phyloP scores from a whole-genome alignment of 2,113 vertebrate genomes.

The Esox niger region DNA sequence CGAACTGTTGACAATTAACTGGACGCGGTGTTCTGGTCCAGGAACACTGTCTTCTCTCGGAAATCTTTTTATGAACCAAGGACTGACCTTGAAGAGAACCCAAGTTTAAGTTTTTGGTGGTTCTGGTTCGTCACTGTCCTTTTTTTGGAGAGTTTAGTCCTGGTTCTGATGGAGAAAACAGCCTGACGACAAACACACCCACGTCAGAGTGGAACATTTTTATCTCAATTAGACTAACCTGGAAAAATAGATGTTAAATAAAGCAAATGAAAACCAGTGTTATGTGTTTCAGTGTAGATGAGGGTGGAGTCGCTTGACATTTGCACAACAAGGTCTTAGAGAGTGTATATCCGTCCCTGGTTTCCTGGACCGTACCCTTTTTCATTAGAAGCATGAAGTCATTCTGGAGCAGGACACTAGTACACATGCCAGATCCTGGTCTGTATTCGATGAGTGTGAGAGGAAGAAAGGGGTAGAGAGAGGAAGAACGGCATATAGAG shows the following conservation, averaged over 20 bases:
- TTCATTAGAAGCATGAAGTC: conserved; percentile 61
- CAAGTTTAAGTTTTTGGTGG: conserved; percentile 19
- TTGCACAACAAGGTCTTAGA: conserved; percentile 26
- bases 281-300: conserved; percentile 17
- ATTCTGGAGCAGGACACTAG: conserved; percentile 46
- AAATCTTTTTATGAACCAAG: conserved; percentile 30
- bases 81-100: conserved; percentile 22
- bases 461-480: conserved; percentile 12
- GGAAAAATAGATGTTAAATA: too few relatives aligned
- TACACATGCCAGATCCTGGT: conserved; percentile 38
- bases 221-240: too few relatives aligned
- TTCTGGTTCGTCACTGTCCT: conserved; percentile 1
- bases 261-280: conserved; percentile 22
- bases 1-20: conserved; percentile 9
- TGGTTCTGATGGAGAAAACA: neutral
- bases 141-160: neutral
- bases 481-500: neutral
- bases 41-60: neutral
- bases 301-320: conserved; percentile 49
- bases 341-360: conserved; percentile 42
- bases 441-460: neutral
- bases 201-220: too few relatives aligned
- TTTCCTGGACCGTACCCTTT: conserved; percentile 49
- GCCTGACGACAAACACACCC: neutral
- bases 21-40: conserved; percentile 26